phyloP scores from a whole-genome alignment of 1,140 invertebrate species.

The Drosophila mauritiana region DNA sequence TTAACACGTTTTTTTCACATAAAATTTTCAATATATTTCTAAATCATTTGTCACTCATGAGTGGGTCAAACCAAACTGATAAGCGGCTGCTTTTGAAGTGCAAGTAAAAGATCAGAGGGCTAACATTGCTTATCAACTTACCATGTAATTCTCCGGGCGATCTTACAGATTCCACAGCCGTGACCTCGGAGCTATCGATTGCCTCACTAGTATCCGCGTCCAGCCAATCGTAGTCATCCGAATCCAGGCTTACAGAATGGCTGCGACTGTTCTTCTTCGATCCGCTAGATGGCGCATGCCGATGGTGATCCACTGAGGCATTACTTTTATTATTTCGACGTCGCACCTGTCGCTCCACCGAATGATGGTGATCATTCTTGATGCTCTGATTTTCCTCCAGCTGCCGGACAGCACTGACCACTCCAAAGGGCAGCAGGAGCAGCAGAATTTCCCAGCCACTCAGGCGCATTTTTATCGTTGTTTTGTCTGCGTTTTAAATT shows the following conservation, averaged over 20 bases:
- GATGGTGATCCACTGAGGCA: constrained; percentile 36
- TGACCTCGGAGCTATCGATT: constrained; percentile 19
- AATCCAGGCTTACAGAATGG: constrained; percentile 9
- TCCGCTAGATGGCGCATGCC: constrained; percentile 3
- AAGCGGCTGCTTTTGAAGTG: constrained; percentile 43
- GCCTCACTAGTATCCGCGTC: constrained; percentile 55
- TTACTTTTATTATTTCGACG: constrained; percentile 42
- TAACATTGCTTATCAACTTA: constrained; percentile 52
- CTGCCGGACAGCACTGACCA: constrained; percentile 38
- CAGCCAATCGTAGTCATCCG: constrained; percentile 60
- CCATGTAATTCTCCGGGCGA: constrained; percentile 44
- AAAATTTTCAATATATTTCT: no score
- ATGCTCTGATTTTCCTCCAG: constrained; percentile 49
- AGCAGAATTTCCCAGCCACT: constrained; percentile 38
- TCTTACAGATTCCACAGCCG: constrained; percentile 29
- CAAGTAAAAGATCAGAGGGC: constrained; percentile 33
- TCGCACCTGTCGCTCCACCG: constrained; percentile 32
- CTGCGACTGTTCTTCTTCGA: constrained; percentile 11
- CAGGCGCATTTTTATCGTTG: constrained; percentile 50
- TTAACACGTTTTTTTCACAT: no score
- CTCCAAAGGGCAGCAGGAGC: constrained; percentile 28
- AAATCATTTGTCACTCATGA: constrained; percentile 5
- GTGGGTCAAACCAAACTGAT: constrained; percentile 10
- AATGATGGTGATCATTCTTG: constrained; percentile 33
- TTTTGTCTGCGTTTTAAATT: constrained; percentile 28